These are phyloP conservation scores for Hydrozoanthus gracilis DNA, from an alignment of 92 coral and sea anemone genomes.

Conservation along the genomic window DNA sequence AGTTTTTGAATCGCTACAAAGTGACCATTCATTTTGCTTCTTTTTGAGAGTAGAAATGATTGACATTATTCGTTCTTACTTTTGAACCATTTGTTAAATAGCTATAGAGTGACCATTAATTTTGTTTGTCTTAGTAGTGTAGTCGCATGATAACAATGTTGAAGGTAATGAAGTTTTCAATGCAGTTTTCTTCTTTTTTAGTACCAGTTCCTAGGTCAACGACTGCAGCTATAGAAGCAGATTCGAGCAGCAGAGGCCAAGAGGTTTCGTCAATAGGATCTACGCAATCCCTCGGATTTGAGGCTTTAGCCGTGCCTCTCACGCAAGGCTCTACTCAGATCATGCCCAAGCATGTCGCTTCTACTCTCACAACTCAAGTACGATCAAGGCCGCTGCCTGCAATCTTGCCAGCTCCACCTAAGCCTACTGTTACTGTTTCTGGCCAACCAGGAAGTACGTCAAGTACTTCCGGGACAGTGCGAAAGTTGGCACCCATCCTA, in stretches of 20 bases:
- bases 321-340: conserved; percentile 68
- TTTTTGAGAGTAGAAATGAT: too few species aligned
- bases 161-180: too few species aligned
- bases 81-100: too few species aligned
- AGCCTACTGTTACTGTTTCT: conserved; percentile 53
- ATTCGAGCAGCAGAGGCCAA: conserved; percentile 12
- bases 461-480: conserved; percentile 55
- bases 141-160: too few species aligned
- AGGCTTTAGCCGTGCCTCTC: conserved; percentile 31
- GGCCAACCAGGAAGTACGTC: conserved; percentile 53
- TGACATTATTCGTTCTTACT: too few species aligned
- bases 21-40: too few species aligned
- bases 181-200: neutral
- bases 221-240: conserved; percentile 39
- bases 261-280: neutral
- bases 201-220: conserved; percentile 21
- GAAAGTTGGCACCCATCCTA: conserved; percentile 86
- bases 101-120: too few species aligned
- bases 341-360: conserved; percentile 67
- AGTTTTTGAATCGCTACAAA: too few species aligned
- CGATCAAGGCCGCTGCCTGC: conserved; percentile 91
- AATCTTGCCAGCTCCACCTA: conserved; percentile 93
- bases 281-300: conserved; percentile 16
- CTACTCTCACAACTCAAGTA: conserved; percentile 75
- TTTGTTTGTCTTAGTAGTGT: too few species aligned